These are phyloP conservation scores for Myocastor coypus DNA, from an alignment of 2,113 vertebrate genomes.

Conservation along the genomic window DNA sequence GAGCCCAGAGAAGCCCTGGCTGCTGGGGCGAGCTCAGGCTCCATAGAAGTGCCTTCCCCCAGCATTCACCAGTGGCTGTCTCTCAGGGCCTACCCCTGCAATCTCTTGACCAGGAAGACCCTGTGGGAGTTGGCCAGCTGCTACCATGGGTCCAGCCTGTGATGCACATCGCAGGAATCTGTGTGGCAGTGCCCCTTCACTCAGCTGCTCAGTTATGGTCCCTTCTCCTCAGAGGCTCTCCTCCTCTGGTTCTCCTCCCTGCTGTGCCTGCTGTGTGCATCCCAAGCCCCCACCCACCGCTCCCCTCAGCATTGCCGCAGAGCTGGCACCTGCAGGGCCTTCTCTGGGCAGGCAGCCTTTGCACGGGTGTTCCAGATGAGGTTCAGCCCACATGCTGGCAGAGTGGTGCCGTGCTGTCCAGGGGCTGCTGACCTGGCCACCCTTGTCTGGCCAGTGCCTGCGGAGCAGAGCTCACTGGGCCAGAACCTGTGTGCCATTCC, in stretches of 20 bases:
- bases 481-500: too few relatives aligned
- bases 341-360: neutral
- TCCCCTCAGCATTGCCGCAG: neutral
- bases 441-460: neutral
- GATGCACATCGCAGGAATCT: fast-evolving
- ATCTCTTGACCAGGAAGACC: neutral
- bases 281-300: neutral
- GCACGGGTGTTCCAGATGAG: neutral
- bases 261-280: neutral
- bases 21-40: neutral
- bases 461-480: neutral
- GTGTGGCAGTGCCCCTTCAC: neutral
- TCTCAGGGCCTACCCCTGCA: neutral
- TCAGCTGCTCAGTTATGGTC: neutral
- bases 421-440: neutral
- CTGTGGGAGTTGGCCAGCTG: neutral
- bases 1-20: neutral
- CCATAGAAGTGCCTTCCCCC: neutral
- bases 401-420: neutral
- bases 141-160: neutral
- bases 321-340: neutral
- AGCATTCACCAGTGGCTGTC: neutral
- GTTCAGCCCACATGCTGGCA: neutral
- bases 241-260: neutral
- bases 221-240: neutral